These are phyloP conservation scores for Gymnothorax reevesii DNA, from an alignment of 2,797 vertebrate species.

Conservation along the genomic window DNA sequence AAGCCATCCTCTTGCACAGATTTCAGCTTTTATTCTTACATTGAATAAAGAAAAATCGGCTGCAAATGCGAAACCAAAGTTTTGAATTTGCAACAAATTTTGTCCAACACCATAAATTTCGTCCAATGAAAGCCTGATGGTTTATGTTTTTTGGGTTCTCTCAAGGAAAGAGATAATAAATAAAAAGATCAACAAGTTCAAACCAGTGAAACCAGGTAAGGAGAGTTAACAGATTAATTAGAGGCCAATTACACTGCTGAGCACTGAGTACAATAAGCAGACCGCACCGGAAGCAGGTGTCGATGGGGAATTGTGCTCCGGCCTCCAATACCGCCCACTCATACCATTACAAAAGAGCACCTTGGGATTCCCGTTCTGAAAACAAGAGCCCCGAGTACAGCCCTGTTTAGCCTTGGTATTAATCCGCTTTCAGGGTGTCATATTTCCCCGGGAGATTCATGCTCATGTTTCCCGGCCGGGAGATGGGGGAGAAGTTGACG, in stretches of 20 bases:
- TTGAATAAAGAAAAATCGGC: too few relatives aligned
- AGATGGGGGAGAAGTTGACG: background rate
- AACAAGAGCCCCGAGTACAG: background rate
- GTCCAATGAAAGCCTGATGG: too few relatives aligned
- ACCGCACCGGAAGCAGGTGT: too few relatives aligned
- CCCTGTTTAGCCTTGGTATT: background rate
- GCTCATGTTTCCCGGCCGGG: background rate
- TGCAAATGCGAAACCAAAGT: too few relatives aligned
- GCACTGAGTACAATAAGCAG: too few relatives aligned
- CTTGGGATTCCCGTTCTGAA: background rate
- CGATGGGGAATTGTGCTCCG: background rate
- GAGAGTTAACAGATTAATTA: too few relatives aligned
- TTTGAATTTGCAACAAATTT: too few relatives aligned
- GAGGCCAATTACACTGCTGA: too few relatives aligned
- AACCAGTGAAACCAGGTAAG: background rate
- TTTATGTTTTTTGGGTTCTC: too few relatives aligned
- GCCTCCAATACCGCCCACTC: background rate
- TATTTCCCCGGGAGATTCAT: background rate
- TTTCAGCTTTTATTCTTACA: background rate
- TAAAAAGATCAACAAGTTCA: background rate
- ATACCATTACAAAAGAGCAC: background rate
- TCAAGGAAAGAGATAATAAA: too few relatives aligned
- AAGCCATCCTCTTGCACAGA: background rate
- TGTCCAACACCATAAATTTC: too few relatives aligned
- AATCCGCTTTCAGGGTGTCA: background rate